Conservation (phyloP, 2,113 vertebrate species). For the Phalacrocorax aristotelis region DNA sequence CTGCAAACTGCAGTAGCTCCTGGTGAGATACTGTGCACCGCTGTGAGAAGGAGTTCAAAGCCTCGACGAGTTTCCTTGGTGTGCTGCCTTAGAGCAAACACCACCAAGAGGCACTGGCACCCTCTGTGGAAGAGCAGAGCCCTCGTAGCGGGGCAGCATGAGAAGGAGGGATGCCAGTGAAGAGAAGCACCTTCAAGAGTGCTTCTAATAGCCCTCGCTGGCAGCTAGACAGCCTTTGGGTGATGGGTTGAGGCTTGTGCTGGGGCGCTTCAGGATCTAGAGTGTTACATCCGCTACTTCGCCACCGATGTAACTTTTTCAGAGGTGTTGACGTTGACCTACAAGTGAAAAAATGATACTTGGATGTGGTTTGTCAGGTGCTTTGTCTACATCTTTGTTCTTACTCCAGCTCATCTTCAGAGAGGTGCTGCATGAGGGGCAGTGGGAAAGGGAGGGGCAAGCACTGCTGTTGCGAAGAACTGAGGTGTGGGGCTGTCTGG, state of each 20-base stretch:
- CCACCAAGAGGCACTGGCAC: background rate
- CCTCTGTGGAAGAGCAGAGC: background rate
- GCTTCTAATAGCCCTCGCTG: background rate
- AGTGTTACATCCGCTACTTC: background rate
- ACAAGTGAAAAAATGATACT: background rate
- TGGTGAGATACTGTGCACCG: background rate
- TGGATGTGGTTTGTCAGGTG: background rate
- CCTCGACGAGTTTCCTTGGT: fast-evolving
- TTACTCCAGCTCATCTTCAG: background rate
- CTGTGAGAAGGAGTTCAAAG: background rate
- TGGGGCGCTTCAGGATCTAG: background rate
- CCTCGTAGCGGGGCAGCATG: fast-evolving
- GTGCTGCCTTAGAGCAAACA: background rate
- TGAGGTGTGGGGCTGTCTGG: background rate
- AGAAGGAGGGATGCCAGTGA: too few species aligned
- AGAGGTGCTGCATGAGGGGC: background rate
- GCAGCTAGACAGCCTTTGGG: background rate
- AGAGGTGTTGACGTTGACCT: background rate
- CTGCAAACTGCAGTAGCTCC: background rate
- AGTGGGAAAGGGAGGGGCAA: background rate
- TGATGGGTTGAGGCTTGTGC: background rate
- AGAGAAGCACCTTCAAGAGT: background rate
- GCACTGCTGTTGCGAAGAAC: background rate
- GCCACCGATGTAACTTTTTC: background rate
- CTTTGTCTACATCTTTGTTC: background rate